Percentiles rank a stretch among this genome's conserved stretches.
Conservation (phyloP, 2,113 vertebrate genomes). For the Hemibagrus wyckioides region DNA sequence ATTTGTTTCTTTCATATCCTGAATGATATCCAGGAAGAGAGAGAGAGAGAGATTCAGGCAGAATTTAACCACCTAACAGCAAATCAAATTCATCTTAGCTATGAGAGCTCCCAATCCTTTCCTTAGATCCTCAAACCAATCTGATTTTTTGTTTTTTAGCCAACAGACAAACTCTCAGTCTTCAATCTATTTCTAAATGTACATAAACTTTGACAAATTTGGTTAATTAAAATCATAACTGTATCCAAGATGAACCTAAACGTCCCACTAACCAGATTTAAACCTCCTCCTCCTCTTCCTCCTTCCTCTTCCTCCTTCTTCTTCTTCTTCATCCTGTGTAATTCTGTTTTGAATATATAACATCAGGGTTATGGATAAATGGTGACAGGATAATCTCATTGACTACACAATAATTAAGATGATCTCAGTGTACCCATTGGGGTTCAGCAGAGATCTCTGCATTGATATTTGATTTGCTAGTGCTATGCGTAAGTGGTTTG, state of each 20-base stretch:
- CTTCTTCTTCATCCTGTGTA: neutral
- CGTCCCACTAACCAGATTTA: neutral
- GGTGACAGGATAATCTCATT: neutral
- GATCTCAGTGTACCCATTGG: neutral
- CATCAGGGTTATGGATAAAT: neutral
- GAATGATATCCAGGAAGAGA: neutral
- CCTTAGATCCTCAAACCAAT: no score
- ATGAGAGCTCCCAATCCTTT: constrained; percentile 73
- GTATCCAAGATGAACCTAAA: neutral
- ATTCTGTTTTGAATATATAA: neutral
- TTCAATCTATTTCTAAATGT: neutral
- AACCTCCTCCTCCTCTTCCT: neutral
- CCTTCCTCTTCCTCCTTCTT: neutral
- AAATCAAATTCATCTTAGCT: constrained; percentile 71
- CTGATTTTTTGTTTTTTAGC: no score
- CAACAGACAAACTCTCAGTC: no score
- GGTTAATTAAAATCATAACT: neutral
- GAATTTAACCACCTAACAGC: constrained; percentile 75
- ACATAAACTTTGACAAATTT: neutral
- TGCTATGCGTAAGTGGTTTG: neutral
- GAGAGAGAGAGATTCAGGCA: constrained; percentile 45
- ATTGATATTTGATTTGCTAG: neutral
- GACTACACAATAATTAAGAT: neutral
- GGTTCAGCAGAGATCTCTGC: neutral
- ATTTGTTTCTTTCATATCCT: constrained; percentile 47